These are phyloP conservation scores for Daktulosphaira vitifoliae DNA, from an alignment of 1,140 invertebrate species.

Conservation along the genomic window DNA sequence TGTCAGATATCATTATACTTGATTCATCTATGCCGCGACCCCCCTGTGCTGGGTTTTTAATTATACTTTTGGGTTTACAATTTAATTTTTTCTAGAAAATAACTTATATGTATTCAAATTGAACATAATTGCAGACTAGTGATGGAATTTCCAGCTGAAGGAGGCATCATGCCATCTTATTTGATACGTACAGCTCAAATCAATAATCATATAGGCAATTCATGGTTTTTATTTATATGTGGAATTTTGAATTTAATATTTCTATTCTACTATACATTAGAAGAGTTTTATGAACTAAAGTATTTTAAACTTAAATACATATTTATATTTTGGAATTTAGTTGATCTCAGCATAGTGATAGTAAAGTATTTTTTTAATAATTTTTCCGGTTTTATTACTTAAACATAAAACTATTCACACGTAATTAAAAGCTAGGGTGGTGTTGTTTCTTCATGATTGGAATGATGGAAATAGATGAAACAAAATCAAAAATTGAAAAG, in stretches of 20 bases:
- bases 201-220: conserved; percentile 50
- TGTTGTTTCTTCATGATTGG: not conserved
- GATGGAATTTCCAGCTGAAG: conserved; percentile 61
- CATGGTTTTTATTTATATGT: conserved; percentile 52
- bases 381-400: too few relatives aligned
- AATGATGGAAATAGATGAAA: not conserved
- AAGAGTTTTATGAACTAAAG: conserved; percentile 56
- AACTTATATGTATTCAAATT: too few relatives aligned
- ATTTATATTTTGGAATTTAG: conserved; percentile 54
- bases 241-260: conserved; percentile 55
- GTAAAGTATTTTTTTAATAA: conserved; percentile 38
- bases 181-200: conserved; percentile 53
- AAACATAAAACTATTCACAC: too few relatives aligned
- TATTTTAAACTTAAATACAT: conserved; percentile 53
- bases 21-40: too few relatives aligned
- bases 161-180: conserved; percentile 55
- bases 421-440: too few relatives aligned
- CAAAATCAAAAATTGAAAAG: too few relatives aligned
- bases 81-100: too few relatives aligned
- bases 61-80: too few relatives aligned
- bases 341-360: conserved; percentile 54
- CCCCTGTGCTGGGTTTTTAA: too few relatives aligned
- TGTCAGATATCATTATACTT: too few relatives aligned
- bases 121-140: conserved; percentile 52
- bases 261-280: conserved; percentile 57